Conservation (phyloP, 2,113 vertebrate species). For the Melozone crissalis region DNA sequence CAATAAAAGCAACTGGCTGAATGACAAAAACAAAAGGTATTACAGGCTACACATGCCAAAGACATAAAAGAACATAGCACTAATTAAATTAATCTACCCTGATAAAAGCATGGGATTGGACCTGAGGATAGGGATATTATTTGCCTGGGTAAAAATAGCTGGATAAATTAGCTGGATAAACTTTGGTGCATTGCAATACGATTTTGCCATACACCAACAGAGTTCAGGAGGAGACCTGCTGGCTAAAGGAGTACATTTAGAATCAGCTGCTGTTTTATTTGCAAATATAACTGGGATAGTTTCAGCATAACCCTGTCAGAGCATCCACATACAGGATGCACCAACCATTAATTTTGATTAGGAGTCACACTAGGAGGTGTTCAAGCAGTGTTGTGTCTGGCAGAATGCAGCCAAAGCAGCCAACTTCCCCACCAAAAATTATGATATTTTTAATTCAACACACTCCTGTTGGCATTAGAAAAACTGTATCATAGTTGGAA, state of each 20-base stretch:
- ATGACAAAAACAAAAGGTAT: background rate
- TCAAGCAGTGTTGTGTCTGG: accelerated
- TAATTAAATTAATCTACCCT: background rate
- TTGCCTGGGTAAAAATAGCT: background rate
- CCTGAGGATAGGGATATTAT: background rate
- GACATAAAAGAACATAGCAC: background rate
- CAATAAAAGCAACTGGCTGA: background rate
- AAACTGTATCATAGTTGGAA: background rate
- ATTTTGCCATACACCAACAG: background rate
- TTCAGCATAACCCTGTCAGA: background rate
- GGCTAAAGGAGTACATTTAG: background rate
- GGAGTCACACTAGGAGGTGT: background rate
- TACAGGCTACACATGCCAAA: background rate
- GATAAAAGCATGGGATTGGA: background rate
- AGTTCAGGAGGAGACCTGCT: background rate
- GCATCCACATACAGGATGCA: background rate
- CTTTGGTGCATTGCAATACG: too few relatives aligned
- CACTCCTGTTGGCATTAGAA: background rate
- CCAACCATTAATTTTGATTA: background rate
- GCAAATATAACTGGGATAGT: background rate
- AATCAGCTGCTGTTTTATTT: background rate
- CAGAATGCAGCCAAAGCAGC: background rate
- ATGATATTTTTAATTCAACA: background rate
- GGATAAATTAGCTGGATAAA: background rate
- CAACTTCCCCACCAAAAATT: background rate